Evolutionary conservation across 2,797 vertebrate genomes (phyloP).

Genomic region (Sylvilagus floridanus): DNA sequence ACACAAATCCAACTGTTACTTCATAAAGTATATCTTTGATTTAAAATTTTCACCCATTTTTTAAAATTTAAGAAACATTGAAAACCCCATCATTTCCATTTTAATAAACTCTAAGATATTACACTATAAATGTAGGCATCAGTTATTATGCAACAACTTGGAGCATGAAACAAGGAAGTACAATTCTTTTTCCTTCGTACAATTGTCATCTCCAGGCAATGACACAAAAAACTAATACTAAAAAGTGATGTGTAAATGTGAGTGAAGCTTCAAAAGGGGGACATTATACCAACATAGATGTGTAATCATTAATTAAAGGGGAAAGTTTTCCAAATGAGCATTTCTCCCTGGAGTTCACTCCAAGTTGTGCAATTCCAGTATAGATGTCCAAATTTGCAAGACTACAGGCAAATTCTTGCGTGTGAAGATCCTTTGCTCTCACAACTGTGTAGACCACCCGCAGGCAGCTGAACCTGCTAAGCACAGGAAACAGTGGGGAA

Average conservation of each 20-base stretch:
- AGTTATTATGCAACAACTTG: background rate
- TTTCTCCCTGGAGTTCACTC: background rate
- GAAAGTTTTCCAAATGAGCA: background rate
- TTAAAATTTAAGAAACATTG: background rate
- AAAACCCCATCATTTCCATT: background rate
- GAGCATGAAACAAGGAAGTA: background rate
- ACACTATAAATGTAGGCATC: background rate
- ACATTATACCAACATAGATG: background rate
- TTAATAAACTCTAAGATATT: background rate
- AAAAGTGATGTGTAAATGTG: background rate
- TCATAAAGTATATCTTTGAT: background rate
- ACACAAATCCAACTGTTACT: background rate
- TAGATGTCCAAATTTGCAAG: background rate
- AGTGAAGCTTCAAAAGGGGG: background rate
- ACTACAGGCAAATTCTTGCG: background rate
- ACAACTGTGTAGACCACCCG: background rate
- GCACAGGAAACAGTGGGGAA: conserved; percentile 54
- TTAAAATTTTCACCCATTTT: background rate
- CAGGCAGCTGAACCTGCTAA: conserved; percentile 3
- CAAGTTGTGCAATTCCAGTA: conserved; percentile 16
- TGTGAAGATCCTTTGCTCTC: conserved; percentile 1
- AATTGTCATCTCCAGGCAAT: conserved; percentile 14
- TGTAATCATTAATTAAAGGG: background rate
- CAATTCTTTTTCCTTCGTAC: background rate
- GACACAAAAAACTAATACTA: background rate